These are phyloP conservation scores for Epicauta chinensis DNA, from an alignment of 1,140 invertebrate genomes.

Conservation along the genomic window DNA sequence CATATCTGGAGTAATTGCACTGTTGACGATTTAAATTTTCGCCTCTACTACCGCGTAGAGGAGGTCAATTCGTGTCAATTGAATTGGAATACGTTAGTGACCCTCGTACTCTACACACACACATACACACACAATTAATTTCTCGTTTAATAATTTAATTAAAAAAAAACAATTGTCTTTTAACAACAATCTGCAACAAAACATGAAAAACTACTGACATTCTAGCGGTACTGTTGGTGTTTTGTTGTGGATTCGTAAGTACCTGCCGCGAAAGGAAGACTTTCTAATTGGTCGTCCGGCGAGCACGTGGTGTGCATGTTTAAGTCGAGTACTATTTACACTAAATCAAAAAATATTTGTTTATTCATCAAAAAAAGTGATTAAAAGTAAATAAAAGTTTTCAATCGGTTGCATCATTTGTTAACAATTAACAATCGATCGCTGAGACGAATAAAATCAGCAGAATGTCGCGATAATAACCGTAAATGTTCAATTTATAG, in stretches of 20 bases:
- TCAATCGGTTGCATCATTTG: too few relatives aligned
- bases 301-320: constrained; percentile 10
- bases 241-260: constrained; percentile 3
- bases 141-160: constrained; percentile 4
- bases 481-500: too few relatives aligned
- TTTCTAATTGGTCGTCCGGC: constrained; percentile 14
- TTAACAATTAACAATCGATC: too few relatives aligned
- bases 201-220: constrained; percentile 14
- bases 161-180: neutral
- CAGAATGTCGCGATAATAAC: too few relatives aligned
- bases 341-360: too few relatives aligned
- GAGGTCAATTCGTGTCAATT: constrained; percentile 11
- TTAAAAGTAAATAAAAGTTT: too few relatives aligned
- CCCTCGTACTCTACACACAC: constrained; percentile 5
- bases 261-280: constrained; percentile 17
- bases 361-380: too few relatives aligned
- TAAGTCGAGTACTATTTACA: neutral
- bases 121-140: too few relatives aligned
- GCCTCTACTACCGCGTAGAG: neutral
- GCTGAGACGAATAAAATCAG: too few relatives aligned
- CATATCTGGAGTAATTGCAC: neutral
- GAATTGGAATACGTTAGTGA: constrained; percentile 6
- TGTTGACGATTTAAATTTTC: too few relatives aligned
- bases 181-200: constrained; percentile 6
- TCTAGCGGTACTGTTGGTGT: constrained; percentile 4